A percentile compares a stretch with the other conserved stretches of the same genome.
Conservation (phyloP, 2,113 vertebrate species). For the Aptenodytes patagonicus region DNA sequence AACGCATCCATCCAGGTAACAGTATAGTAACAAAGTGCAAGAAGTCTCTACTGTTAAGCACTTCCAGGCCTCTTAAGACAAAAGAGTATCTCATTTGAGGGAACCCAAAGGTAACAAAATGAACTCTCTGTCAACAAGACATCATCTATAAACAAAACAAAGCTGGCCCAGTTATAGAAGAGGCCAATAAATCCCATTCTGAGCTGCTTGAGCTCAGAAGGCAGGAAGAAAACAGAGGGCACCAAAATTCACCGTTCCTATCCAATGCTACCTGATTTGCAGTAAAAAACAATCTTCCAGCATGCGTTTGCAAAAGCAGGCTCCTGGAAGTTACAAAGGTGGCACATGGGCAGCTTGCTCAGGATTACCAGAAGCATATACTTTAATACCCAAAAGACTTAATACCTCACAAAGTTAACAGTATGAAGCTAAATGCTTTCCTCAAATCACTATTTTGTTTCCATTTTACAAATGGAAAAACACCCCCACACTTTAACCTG, state of each 20-base stretch:
- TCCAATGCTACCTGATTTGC: background rate
- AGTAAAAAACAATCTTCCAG: background rate
- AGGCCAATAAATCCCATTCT: background rate
- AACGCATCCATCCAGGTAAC: background rate
- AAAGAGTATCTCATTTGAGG: background rate
- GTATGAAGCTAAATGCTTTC: background rate
- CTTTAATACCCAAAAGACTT: background rate
- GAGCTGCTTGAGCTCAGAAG: background rate
- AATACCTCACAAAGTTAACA: background rate
- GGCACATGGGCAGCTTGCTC: background rate
- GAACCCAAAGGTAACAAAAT: background rate
- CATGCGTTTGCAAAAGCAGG: background rate
- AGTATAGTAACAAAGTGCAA: background rate
- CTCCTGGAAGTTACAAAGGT: background rate
- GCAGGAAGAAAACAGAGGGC: background rate
- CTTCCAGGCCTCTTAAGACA: background rate
- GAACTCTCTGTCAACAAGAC: background rate
- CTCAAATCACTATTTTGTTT: background rate
- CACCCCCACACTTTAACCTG: background rate
- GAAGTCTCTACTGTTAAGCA: background rate
- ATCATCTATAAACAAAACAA: background rate
- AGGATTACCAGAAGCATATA: background rate
- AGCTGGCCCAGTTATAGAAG: background rate
- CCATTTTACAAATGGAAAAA: background rate
- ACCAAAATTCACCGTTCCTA: background rate